phyloP scores from a whole-genome alignment of 2,113 vertebrate species.

The Cyanoderma ruficeps region DNA sequence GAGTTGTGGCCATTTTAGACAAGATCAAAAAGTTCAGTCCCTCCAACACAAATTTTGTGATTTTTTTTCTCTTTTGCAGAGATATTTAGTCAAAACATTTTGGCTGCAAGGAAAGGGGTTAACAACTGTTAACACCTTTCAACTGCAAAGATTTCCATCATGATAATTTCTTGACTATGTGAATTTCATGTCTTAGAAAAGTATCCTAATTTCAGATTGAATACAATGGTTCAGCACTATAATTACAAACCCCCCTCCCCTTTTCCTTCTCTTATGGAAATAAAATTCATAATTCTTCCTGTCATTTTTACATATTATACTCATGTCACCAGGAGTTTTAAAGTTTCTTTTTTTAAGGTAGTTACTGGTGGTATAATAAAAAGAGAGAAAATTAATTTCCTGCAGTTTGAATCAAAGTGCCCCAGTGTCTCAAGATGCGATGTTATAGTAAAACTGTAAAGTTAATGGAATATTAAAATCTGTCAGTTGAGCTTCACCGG shows the following conservation, averaged over 20 bases:
- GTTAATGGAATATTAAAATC: conserved; percentile 79
- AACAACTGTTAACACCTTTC: conserved; percentile 46
- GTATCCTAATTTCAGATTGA: conserved; percentile 55
- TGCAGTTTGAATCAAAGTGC: conserved; percentile 68
- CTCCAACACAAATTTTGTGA: background rate
- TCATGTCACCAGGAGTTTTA: conserved; percentile 57
- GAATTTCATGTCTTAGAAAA: conserved; percentile 28
- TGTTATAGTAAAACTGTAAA: conserved; percentile 66
- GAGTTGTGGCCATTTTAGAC: conserved; percentile 3
- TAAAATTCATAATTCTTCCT: conserved; percentile 62
- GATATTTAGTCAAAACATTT: conserved; percentile 45
- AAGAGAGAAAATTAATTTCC: conserved; percentile 78
- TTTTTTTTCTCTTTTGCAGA: background rate
- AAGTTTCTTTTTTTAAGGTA: conserved; percentile 56
- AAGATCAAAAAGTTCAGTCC: background rate
- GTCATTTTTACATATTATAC: conserved; percentile 67
- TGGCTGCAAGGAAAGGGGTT: conserved; percentile 48
- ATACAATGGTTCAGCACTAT: conserved; percentile 40
- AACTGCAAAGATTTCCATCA: conserved; percentile 38
- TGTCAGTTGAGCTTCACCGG: conserved; percentile 68
- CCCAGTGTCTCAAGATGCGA: conserved; percentile 51
- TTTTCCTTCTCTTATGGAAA: conserved; percentile 58
- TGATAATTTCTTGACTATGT: background rate
- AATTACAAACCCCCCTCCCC: conserved; percentile 1
- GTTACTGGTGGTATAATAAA: conserved; percentile 65